Evolutionary conservation across 1,140 invertebrate genomes (phyloP).

Genomic region (Leucophenga varia): DNA sequence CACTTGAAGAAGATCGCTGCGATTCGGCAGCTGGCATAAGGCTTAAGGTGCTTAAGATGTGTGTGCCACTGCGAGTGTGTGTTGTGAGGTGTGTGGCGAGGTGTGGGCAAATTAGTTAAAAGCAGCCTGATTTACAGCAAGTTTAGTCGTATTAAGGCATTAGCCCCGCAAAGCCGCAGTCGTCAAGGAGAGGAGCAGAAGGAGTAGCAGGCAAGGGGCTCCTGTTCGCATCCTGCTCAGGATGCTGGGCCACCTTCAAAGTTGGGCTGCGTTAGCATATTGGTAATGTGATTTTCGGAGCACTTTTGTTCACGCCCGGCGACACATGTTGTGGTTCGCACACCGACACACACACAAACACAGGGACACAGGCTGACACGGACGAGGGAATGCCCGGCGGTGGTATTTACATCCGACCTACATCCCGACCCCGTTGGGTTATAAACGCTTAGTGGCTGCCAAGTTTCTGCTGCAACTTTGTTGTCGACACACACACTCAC

Average conservation of each 20-base stretch:
- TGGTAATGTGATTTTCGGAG: conserved; percentile 47
- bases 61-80: background rate
- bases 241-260: conserved; percentile 4
- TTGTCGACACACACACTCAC: conserved; percentile 19
- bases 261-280: conserved; percentile 11
- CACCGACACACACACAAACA: background rate
- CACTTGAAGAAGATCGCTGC: conserved; percentile 20
- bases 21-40: conserved; percentile 10
- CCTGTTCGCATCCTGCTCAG: conserved; percentile 7
- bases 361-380: conserved; percentile 40
- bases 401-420: no score
- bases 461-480: background rate
- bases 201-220: no score
- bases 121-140: conserved; percentile 44
- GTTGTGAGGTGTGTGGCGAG: background rate
- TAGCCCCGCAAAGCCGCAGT: conserved; percentile 22
- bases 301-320: conserved; percentile 51
- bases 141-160: conserved; percentile 48
- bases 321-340: conserved; percentile 52
- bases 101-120: conserved; percentile 40
- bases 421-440: no score
- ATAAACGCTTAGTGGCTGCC: no score
- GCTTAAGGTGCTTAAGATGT: no score
- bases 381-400: no score
- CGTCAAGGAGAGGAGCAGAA: background rate